A percentile compares a stretch with the other conserved stretches of the same genome.
Conservation (phyloP, 1,140 invertebrate genomes). For the Eumaeus atala region DNA sequence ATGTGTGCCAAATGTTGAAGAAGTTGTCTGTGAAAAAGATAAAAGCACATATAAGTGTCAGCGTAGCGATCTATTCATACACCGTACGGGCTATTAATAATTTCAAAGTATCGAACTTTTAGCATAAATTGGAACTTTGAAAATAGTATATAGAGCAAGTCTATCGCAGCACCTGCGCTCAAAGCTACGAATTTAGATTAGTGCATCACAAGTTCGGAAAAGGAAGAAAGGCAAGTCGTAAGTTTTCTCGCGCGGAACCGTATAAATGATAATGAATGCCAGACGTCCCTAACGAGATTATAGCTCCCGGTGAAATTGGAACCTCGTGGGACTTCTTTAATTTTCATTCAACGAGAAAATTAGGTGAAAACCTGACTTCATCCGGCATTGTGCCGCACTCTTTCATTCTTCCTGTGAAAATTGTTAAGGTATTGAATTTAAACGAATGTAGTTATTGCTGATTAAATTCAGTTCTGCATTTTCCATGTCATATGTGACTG, state of each 20-base stretch:
- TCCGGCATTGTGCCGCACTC: conserved; percentile 24
- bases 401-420: conserved; percentile 6
- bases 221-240: conserved; percentile 12
- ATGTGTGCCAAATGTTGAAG: too few species aligned
- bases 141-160: conserved; percentile 38
- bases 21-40: too few species aligned
- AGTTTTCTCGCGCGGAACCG: conserved; percentile 55
- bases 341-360: conserved; percentile 63
- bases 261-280: conserved; percentile 71
- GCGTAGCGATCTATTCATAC: conserved; percentile 15
- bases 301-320: conserved; percentile 61
- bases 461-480: not conserved
- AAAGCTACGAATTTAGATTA: conserved; percentile 51
- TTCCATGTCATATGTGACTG: not conserved
- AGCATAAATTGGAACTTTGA: conserved; percentile 43
- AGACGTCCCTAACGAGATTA: conserved; percentile 69
- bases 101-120: conserved; percentile 29
- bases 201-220: conserved; percentile 25
- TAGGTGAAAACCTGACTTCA: conserved; percentile 45
- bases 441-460: not conserved
- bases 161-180: conserved; percentile 39
- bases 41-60: too few species aligned
- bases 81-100: conserved; percentile 18
- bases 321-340: conserved; percentile 65
- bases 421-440: conserved; percentile 12